Base-by-base conservation (phyloP, 1,140 invertebrate species). In the Drosophila ambigua region DNA sequence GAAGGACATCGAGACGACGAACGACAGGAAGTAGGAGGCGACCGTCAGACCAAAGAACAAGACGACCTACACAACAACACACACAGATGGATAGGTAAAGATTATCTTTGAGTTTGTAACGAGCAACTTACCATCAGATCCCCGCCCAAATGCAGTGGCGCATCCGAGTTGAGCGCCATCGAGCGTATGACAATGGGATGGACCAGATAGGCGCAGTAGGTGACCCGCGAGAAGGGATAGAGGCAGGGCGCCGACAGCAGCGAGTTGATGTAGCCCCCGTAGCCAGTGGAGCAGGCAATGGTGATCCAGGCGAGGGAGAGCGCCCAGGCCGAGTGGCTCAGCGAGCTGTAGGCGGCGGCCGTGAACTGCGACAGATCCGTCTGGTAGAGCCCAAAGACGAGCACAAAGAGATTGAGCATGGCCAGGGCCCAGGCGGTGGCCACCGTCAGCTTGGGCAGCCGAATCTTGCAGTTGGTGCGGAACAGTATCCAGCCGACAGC, bases 311-410 rank as follows among this genome's bases (percentile, higher is more conserved):
- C 94, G 13, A 98, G 91, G 16, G 95, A 94, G 5, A 97, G 76
- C 7, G 97, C 96, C 96, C 97, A 98, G 13, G 95, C 94, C 49
- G 95, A 96, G 90, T 98, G 96, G 60, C 96, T 97, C 9, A 97
- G 92, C 0, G 97, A 95, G 76, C 95, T 96, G 92, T 98, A 98
- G 2, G 95, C 93, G 9, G 97, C 96, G 1, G 95, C 95, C 2
- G 94, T 93, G 2, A 94, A 85, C n/a, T 94, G 94, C 24, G 94
- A 93, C 53, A 97, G 92, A 90, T 96, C 93, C 7, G 94, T 93
- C 72, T 94, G 94, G 87, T 97, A 96, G 4, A 97, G 92, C 0
- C 96, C 96, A 80, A 96, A 97, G 26, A 97, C 93, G 60, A 97
- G 92, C 69, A 94, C 94, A 44, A 96, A 92, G 1, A 97, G 92